Percentiles rank a stretch among this genome's conserved stretches.
Evolutionary conservation across 2,888 invertebrate genomes (phyloP).

Genomic region (Cantharis flavilabris): DNA sequence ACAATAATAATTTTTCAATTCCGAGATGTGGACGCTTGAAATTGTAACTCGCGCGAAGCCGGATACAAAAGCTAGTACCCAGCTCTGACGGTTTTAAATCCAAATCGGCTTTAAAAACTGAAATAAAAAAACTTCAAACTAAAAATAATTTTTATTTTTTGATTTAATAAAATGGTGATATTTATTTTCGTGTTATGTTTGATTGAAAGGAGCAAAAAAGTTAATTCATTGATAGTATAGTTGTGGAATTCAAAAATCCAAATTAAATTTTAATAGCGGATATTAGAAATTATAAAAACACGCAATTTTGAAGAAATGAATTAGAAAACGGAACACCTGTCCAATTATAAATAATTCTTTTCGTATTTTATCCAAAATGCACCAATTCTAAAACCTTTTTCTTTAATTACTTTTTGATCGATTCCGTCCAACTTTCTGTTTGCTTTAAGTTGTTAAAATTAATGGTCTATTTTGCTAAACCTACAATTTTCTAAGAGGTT

Average conservation of each 20-base stretch:
- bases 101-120: no score
- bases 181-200: not conserved
- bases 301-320: slow-evolving; percentile 12
- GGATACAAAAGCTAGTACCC: no score
- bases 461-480: slow-evolving; percentile 9
- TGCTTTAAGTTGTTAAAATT: slow-evolving; percentile 19
- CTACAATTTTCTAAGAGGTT: slow-evolving; percentile 9
- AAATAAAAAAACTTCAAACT: no score
- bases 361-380: slow-evolving; percentile 10
- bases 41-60: no score
- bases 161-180: not conserved
- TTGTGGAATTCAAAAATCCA: not conserved
- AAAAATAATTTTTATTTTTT: not conserved
- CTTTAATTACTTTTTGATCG: slow-evolving; percentile 11
- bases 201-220: not conserved
- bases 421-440: slow-evolving; percentile 10
- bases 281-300: slow-evolving; percentile 20
- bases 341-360: slow-evolving; percentile 17
- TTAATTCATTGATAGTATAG: not conserved
- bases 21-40: no score
- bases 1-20: no score
- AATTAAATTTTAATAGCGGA: not conserved
- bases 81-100: no score
- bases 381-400: slow-evolving; percentile 3
- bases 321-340: slow-evolving; percentile 20